Percentiles rank a stretch among this genome's conserved stretches.
These are phyloP conservation scores for Frieseomelitta varia DNA, from an alignment of 1,140 invertebrate genomes.

Conservation along the genomic window DNA sequence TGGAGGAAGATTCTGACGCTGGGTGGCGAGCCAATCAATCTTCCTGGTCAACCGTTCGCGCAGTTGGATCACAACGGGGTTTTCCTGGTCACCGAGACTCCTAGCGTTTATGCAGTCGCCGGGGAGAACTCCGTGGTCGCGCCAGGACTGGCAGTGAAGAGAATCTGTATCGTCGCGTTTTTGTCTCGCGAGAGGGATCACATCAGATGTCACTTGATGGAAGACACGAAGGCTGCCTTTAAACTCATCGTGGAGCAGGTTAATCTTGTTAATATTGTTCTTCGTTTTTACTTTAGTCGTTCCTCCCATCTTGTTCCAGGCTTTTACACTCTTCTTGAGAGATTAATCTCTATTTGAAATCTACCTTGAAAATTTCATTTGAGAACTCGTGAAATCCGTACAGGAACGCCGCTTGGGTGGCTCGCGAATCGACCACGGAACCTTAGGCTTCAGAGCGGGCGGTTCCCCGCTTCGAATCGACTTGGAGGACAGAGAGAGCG, in stretches of 20 bases:
- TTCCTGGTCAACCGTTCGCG: slow-evolving; percentile 93
- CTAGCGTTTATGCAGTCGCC: slow-evolving; percentile 93
- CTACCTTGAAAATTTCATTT: no score
- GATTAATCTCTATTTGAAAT: no score
- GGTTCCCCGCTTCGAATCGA: slow-evolving; percentile 92
- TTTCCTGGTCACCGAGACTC: slow-evolving; percentile 93
- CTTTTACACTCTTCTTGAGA: no score
- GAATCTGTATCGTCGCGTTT: slow-evolving; percentile 94
- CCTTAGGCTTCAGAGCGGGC: slow-evolving; percentile 93
- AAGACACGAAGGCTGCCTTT: slow-evolving; percentile 94
- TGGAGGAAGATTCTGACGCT: slow-evolving; percentile 93
- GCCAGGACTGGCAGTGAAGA: slow-evolving; percentile 84
- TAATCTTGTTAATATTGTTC: background rate
- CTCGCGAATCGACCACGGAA: slow-evolving; percentile 90
- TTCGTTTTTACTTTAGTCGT: no score
- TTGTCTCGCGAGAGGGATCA: slow-evolving; percentile 86
- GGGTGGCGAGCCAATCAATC: slow-evolving; percentile 97
- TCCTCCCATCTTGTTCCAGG: no score
- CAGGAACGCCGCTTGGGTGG: slow-evolving; percentile 92
- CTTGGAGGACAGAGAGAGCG: slow-evolving; percentile 91
- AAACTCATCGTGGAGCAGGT: slow-evolving; percentile 90
- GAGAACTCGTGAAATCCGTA: background rate
- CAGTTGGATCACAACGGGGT: slow-evolving; percentile 94
- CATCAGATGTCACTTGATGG: slow-evolving; percentile 94
- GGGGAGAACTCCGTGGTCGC: slow-evolving; percentile 87